Percentiles rank a stretch among this genome's conserved stretches.
Conservation (phyloP, 92 coral and sea anemone species). For the Palythoa heliodiscus region DNA sequence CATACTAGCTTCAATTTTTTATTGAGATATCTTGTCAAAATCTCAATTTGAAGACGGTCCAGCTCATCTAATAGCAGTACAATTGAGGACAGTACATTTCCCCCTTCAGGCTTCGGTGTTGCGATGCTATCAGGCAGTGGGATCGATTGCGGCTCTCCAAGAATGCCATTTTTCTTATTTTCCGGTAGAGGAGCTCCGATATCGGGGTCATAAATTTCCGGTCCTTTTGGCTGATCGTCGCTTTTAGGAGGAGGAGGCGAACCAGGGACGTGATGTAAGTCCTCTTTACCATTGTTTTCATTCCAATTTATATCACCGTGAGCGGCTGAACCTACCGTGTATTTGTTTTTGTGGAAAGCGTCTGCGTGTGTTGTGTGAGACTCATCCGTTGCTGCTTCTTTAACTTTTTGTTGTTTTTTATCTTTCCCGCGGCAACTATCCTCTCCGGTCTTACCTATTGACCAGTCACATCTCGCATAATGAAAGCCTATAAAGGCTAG, state of each 20-base stretch:
- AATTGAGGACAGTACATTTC: constrained; percentile 78
- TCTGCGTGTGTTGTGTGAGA: neutral
- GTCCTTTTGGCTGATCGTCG: constrained; percentile 26
- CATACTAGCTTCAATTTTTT: constrained; percentile 81
- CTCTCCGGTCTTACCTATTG: neutral
- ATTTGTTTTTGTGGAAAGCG: constrained; percentile 5
- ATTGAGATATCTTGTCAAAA: constrained; percentile 78
- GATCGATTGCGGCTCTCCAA: constrained; percentile 9
- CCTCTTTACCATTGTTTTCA: neutral
- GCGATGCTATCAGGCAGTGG: constrained; percentile 18
- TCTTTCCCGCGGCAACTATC: neutral
- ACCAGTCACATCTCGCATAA: neutral
- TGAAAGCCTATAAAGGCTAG: neutral
- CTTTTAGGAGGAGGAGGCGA: constrained; percentile 27
- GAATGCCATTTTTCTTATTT: neutral
- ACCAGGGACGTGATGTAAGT: constrained; percentile 1
- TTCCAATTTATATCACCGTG: neutral
- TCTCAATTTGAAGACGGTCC: constrained; percentile 83
- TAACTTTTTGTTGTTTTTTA: neutral
- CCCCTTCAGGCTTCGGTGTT: constrained; percentile 54
- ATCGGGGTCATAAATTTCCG: constrained; percentile 17
- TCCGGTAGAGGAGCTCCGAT: constrained; percentile 38
- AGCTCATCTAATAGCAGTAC: constrained; percentile 89
- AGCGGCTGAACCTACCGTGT: neutral
- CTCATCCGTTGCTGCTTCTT: neutral